Evolutionary conservation across 2,888 invertebrate species (phyloP).

Genomic region (Caenorhabditis afra): DNA sequence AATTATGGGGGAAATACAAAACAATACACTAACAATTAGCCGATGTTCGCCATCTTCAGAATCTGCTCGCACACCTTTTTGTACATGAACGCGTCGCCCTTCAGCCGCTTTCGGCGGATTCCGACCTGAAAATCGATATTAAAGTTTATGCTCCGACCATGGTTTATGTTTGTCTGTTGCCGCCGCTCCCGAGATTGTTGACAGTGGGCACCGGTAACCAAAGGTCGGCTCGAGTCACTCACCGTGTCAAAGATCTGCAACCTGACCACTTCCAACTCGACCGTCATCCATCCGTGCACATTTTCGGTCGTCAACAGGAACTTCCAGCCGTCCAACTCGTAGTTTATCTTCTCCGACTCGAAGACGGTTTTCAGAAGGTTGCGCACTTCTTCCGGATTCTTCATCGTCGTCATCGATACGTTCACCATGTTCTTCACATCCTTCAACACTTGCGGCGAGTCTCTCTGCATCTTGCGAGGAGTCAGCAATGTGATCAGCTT

Average conservation of each 20-base stretch:
- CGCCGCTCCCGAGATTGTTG: background rate
- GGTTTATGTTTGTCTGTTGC: conserved; percentile 5
- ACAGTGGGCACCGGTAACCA: conserved; percentile 10
- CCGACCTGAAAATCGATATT: conserved; percentile 81
- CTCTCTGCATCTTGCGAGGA: conserved; percentile 82
- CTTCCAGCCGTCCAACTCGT: conserved; percentile 82
- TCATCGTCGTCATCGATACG: conserved; percentile 86
- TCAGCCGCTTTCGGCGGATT: conserved; percentile 86
- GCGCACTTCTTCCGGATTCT: conserved; percentile 85
- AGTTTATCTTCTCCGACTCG: conserved; percentile 71
- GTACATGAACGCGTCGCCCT: conserved; percentile 89
- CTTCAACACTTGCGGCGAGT: conserved; percentile 69
- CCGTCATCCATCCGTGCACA: conserved; percentile 83
- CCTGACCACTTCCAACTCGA: conserved; percentile 86
- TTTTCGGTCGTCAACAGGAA: conserved; percentile 85
- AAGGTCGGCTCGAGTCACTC: conserved; percentile 6
- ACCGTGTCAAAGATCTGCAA: conserved; percentile 81
- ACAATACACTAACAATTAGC: conserved; percentile 34
- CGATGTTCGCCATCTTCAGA: conserved; percentile 77
- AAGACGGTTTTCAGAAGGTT: conserved; percentile 85
- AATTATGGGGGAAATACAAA: conserved; percentile 19
- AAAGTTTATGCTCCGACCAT: background rate
- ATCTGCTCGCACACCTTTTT: conserved; percentile 88
- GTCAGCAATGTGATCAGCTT: conserved; percentile 86
- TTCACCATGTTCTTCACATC: conserved; percentile 84